Base-by-base conservation (phyloP, 92 coral and sea anemone genomes). In the Phenganax subtilis region DNA sequence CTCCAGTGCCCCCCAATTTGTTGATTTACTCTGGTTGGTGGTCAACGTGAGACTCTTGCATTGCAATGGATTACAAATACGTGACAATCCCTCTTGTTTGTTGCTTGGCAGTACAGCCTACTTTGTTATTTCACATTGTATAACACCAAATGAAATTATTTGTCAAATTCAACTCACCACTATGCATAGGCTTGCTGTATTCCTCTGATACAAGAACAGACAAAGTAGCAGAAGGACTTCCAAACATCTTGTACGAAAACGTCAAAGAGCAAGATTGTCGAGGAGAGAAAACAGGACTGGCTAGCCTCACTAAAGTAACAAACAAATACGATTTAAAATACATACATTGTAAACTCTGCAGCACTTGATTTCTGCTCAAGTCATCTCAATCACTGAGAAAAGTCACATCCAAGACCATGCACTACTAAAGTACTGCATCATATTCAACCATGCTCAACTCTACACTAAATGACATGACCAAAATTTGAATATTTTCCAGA, bases 231-330 rank as follows among this genome's bases (percentile, higher is more conserved):
- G 92, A 66, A 54, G 92, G 96, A 15, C 31, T 72, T 6, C 98
- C 98, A 82, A 83, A 87, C 98, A 94, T 91, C 64, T 86, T 94
- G 94, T 96, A 94, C 58, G 72, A 88, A 79, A 94, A 94, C 44
- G 80, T 85, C 31, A 94, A 88, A 61, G 75, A 81, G 31, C 98
- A 94, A 12, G 84, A 87, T 51, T 75, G 85, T 17, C 83, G 85
- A 7, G 89, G 92, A 68, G 79, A 30, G 29, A 87, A 77, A 6
- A 54, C 70, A 65, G 97, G 96, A 66, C 98, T 91, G 0, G 85
- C 88, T 16, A 94, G 80, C 17, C 80, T 52, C 10, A 88, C 96
- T 91, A 51, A 73, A 54, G 31, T 87, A 51, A 76, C 9, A 55
- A 75, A 65, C 8, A 65, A 72, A 54, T 31, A 16, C 0, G 10